A percentile compares a stretch with the other conserved stretches of the same genome.
Conservation (phyloP, 1,140 invertebrate genomes). For the Musca vetustissima region DNA sequence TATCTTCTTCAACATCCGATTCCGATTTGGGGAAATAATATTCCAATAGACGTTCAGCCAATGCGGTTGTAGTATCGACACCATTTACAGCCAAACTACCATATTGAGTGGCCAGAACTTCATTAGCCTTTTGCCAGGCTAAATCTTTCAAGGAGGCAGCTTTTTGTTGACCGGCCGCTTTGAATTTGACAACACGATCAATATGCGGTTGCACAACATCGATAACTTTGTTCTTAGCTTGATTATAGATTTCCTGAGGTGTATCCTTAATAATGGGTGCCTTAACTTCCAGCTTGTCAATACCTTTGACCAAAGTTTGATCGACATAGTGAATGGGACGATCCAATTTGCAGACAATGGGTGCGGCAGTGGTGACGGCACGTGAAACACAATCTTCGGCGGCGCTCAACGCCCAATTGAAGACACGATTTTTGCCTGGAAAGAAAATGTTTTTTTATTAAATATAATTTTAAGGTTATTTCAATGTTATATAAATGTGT, state of each 20-base stretch:
- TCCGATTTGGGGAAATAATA: conserved; percentile 66
- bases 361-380: conserved; percentile 65
- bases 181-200: conserved; percentile 61
- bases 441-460: background rate
- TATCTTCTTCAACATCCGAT: conserved; percentile 57
- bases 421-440: conserved; percentile 61
- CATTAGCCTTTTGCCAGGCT: conserved; percentile 71
- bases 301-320: conserved; percentile 65
- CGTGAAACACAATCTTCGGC: conserved; percentile 67
- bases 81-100: conserved; percentile 65
- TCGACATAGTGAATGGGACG: conserved; percentile 68
- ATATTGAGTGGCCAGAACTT: conserved; percentile 66
- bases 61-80: conserved; percentile 63
- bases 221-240: conserved; percentile 67
- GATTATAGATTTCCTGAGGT: conserved; percentile 71
- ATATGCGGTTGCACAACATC: conserved; percentile 65
- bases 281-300: conserved; percentile 68
- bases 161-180: conserved; percentile 62
- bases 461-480: too few relatives aligned
- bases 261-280: conserved; percentile 70
- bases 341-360: conserved; percentile 63
- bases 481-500: too few relatives aligned
- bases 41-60: conserved; percentile 66
- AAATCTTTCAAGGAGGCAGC: conserved; percentile 65
- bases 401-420: conserved; percentile 69